Conservation (phyloP, 2,797 vertebrate species). For the Sebastes dallii region DNA sequence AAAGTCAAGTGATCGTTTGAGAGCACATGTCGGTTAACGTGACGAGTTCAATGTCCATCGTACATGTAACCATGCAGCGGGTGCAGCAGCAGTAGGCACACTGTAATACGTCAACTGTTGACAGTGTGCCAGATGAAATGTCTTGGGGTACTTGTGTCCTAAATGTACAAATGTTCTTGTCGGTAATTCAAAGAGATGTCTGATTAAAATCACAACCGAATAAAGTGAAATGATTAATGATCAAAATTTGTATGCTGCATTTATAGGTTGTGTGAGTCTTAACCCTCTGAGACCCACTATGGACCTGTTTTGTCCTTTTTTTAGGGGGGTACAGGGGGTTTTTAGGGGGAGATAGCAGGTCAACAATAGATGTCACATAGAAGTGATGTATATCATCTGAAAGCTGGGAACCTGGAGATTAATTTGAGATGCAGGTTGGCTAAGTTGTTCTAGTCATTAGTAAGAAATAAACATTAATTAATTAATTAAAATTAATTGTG, state of each 20-base stretch:
- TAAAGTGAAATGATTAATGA: constrained; percentile 42
- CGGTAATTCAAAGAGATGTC: constrained; percentile 14
- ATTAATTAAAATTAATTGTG: too few species aligned
- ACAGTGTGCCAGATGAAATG: neutral
- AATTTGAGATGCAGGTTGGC: too few species aligned
- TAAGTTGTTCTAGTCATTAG: too few species aligned
- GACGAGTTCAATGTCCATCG: neutral
- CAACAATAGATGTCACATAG: too few species aligned
- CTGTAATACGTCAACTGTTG: neutral
- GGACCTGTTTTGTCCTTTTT: too few species aligned
- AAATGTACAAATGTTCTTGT: neutral
- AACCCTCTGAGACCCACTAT: too few species aligned
- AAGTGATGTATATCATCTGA: too few species aligned
- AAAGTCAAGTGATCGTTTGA: neutral
- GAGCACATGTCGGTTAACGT: constrained; percentile 2
- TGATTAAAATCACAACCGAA: constrained; percentile 33
- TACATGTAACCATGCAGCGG: neutral
- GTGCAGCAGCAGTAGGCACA: neutral
- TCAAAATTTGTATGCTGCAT: neutral
- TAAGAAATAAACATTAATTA: too few species aligned
- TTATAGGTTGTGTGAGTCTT: neutral
- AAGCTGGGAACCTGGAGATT: too few species aligned
- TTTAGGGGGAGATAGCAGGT: too few species aligned
- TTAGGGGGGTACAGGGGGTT: too few species aligned
- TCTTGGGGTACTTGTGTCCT: neutral